Conservation (phyloP, 2,888 invertebrate genomes). For the Zelleria hepariella region DNA sequence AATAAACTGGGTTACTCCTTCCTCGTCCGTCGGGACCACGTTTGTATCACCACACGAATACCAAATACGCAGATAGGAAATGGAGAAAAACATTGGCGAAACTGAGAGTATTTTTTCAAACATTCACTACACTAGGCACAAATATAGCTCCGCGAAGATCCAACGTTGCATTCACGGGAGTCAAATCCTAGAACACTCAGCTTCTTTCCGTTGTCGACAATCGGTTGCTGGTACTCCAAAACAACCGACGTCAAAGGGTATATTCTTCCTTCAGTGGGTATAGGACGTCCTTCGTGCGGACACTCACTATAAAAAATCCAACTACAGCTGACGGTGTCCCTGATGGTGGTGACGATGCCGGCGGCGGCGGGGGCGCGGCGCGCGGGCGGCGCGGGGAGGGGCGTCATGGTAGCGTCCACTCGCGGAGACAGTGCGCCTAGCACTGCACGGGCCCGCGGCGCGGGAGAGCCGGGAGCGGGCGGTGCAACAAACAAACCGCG, state of each 20-base stretch:
- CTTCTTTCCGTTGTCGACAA: neutral
- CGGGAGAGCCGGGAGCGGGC: conserved; percentile 62
- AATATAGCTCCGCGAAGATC: neutral
- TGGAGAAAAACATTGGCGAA: neutral
- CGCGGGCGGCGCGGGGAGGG: conserved; percentile 25
- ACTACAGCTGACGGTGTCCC: conserved; percentile 79
- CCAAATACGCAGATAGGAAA: neutral
- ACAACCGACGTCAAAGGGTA: neutral
- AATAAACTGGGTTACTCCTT: neutral
- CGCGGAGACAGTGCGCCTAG: conserved; percentile 52
- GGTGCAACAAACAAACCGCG: conserved; percentile 68
- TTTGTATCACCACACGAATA: neutral
- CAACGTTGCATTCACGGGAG: neutral
- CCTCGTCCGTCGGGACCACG: neutral
- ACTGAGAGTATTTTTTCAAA: neutral
- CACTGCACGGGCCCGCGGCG: conserved; percentile 38
- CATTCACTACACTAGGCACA: neutral
- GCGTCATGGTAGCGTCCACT: conserved; percentile 44
- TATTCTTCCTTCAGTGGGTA: neutral
- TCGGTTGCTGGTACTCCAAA: neutral
- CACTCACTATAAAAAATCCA: conserved; percentile 83
- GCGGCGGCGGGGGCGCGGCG: conserved; percentile 66
- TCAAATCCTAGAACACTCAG: neutral
- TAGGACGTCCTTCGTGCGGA: conserved; percentile 19
- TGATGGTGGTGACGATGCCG: conserved; percentile 73